Conservation (phyloP, 1,140 invertebrate species). For the Diachasma alloeum region DNA sequence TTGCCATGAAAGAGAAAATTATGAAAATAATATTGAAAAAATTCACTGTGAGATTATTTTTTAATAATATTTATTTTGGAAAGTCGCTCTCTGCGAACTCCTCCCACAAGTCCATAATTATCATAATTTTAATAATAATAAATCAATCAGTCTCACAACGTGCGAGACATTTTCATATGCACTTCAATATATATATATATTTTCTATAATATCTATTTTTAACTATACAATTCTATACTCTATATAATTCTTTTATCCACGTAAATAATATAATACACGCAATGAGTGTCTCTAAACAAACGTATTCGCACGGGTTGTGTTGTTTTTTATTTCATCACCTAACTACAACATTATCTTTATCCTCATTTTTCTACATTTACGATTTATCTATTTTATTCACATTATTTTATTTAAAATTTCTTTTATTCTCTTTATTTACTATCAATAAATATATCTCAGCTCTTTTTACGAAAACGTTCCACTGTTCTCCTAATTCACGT, state of each 20-base stretch:
- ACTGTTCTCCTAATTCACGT: neutral
- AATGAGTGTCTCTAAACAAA: neutral
- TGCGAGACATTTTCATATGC: slow-evolving; percentile 14
- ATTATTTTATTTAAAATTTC: slow-evolving; percentile 3
- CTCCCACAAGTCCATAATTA: neutral
- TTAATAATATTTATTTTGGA: slow-evolving; percentile 7
- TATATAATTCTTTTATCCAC: slow-evolving; percentile 14
- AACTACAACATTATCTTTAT: slow-evolving; percentile 1
- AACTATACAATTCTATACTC: slow-evolving; percentile 8
- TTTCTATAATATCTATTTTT: slow-evolving; percentile 5
- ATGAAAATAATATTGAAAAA: neutral
- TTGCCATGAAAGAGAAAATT: neutral
- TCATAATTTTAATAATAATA: neutral
- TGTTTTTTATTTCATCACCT: neutral
- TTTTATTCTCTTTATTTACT: slow-evolving; percentile 18
- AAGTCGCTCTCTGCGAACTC: neutral
- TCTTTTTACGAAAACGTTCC: slow-evolving; percentile 37
- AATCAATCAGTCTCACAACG: slow-evolving; percentile 17
- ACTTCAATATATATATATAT: slow-evolving; percentile 20
- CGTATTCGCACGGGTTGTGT: neutral
- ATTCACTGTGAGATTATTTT: neutral
- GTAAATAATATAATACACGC: slow-evolving; percentile 19
- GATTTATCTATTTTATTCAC: slow-evolving; percentile 23
- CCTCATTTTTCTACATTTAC: neutral
- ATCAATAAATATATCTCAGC: slow-evolving; percentile 58